Percentiles rank a stretch among this genome's conserved stretches.
phyloP scores from a whole-genome alignment of 2,797 vertebrate species.

The Urocyon cinereoargenteus region DNA sequence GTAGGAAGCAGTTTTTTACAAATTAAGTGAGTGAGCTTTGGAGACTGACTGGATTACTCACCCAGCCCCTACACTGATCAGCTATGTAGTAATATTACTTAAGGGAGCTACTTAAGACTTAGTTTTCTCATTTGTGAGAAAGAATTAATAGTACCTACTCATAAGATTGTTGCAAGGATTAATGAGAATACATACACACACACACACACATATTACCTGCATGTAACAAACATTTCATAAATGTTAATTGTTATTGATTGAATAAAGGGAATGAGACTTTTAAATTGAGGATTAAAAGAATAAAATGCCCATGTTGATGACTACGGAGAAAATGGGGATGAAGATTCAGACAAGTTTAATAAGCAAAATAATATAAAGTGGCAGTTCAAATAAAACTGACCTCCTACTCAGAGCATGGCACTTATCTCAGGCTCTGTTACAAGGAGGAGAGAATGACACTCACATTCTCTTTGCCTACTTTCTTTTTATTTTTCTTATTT shows the following conservation, averaged over 20 bases:
- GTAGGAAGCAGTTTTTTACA: slow-evolving; percentile 2
- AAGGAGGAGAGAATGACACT: neutral
- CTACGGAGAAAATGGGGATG: neutral
- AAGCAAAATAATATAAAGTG: neutral
- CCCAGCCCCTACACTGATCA: neutral
- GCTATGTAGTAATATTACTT: neutral
- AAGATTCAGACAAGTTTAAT: neutral
- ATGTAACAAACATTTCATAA: slow-evolving; percentile 25
- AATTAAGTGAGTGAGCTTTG: neutral
- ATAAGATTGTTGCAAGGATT: neutral
- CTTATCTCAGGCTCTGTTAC: neutral
- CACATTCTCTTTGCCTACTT: neutral
- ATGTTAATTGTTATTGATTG: neutral
- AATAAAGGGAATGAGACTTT: slow-evolving; percentile 21
- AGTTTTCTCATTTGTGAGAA: slow-evolving; percentile 22
- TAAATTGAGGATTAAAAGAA: slow-evolving; percentile 2
- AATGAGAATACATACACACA: neutral
- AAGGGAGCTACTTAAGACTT: neutral
- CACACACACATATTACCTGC: neutral
- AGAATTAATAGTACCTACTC: neutral
- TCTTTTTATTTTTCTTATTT: neutral
- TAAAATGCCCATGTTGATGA: neutral
- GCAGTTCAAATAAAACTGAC: slow-evolving; percentile 40
- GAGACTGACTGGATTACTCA: neutral
- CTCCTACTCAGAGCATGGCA: neutral